Percentiles rank a stretch among this genome's conserved stretches.
Evolutionary conservation across 1,140 invertebrate species (phyloP).

Genomic region (Asobara japonica): DNA sequence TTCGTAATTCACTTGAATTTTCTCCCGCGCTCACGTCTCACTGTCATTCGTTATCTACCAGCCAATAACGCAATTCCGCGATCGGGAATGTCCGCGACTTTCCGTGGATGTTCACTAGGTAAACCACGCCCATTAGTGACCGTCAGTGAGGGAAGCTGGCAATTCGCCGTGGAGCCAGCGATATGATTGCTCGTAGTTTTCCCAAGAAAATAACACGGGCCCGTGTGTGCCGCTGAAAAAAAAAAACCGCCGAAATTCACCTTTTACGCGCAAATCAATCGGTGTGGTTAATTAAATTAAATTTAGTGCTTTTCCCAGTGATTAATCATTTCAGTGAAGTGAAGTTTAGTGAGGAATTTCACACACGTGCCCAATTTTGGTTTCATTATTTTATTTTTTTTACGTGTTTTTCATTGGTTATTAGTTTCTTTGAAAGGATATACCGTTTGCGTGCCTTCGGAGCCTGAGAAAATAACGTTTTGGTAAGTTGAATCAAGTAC

Average conservation of each 20-base stretch:
- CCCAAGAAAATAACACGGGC: slow-evolving; percentile 9
- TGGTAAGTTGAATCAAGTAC: not conserved
- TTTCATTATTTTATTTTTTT: not conserved
- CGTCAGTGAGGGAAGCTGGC: slow-evolving; percentile 1
- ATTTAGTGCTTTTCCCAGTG: not conserved
- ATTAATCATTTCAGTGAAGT: not conserved
- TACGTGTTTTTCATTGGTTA: not conserved
- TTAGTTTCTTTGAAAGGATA: not conserved
- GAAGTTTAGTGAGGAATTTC: not conserved
- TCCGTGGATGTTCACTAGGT: not conserved
- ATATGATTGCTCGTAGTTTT: not conserved
- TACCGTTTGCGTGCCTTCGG: not conserved
- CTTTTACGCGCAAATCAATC: not conserved
- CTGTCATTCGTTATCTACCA: too few species aligned
- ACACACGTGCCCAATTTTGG: not conserved
- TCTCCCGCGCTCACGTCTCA: too few species aligned
- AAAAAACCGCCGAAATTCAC: not conserved
- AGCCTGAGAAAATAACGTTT: not conserved
- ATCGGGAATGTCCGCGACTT: not conserved
- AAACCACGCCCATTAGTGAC: slow-evolving; percentile 5
- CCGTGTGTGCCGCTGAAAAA: not conserved
- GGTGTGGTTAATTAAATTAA: too few species aligned
- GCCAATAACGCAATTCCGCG: too few species aligned
- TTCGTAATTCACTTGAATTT: too few species aligned
- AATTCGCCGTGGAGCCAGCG: slow-evolving; percentile 1